Base-by-base conservation (phyloP, 23 tunicate genomes). In the Halocynthia roretzi region DNA sequence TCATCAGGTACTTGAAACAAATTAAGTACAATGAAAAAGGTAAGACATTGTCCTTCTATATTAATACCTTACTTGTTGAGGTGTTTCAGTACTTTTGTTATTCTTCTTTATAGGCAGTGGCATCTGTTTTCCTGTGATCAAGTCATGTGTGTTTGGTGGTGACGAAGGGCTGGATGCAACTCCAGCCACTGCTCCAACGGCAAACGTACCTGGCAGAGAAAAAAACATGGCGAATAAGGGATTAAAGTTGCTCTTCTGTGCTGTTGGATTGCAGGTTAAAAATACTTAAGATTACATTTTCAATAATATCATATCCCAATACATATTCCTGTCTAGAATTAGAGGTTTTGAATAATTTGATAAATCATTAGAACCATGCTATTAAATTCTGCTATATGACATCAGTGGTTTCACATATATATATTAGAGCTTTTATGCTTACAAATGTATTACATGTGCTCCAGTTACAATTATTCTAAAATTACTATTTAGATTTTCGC, bases 11-110 rank as follows among this genome's bases (percentile, higher is more conserved):
- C 62, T 44, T 89, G 18, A 80, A 69, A 66, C 83, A 83, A 40
- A 80, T 84, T 22, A 89, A 89, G 15, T 89, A 89, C 76, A 83
- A 89, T 69, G 96, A 89, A 69, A 89, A 12, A 67, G 96, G 96
- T 89, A 67, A 58, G 15, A n/a, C 64, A n/a, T 58, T 1, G 64
- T 15, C 64, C 64, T 58, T 14, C 64, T 58, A 14, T 58, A 58
- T 1, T 58, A 14, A 14, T 58, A n/a, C 17, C 64, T 58, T 1
- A 14, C 4, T 15, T 58, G n/a, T 58, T 58, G 15, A n/a, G 64
- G 64, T 14, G 1, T 1, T 14, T 15, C 64, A 58, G 20, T 5
- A 68, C n/a, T 22, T 0, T 12, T 18, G n/a, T 68, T 68, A 12
- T 76, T 44, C 65, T 53, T 15, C 54, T 51, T 53, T 76, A 20